Evolutionary conservation across 2,888 invertebrate genomes (phyloP), one percentile per base, ranked within the genome.

Genomic region (Rhaphigaster nebulosa): DNA sequence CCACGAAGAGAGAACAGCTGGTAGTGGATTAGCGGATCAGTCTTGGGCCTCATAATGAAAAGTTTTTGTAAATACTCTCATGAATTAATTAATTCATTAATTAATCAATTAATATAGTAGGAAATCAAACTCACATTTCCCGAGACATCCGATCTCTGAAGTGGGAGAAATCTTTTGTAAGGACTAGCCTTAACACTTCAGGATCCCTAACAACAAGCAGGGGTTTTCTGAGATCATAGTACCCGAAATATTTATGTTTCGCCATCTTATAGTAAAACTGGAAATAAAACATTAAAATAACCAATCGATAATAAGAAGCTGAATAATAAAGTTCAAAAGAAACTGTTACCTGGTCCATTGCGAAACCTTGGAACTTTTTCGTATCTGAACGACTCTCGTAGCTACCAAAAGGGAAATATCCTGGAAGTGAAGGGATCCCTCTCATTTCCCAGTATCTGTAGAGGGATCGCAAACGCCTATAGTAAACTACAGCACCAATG

Each of bases 381-480:
- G 38, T 34, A 12, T 84, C 38, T 20, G n/a, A 34, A 8, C 56
- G 29, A 12, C 34, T 87, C 91, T 95, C 95, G 23, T 76, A 76
- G 45, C 84, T 84, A 15, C 84, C 84, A n/a, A 12, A 45, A 50
- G 84, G 84, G 13, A 84, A 26, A 15, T 1, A 50, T 45, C 45
- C 84, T 45, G 84, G 84, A 2, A 45, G 4, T 26, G 45, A 84
- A 41, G 84, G 84, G 0, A 84, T 18, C 4, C 45, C 41, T 45
- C 84, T 84, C n/a, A n/a, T 84, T n/a, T 84, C 84, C 84, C 84
- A 84, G 15, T 84, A 15, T 5, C n/a, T 84, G n/a, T 45, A 84
- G 20, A 45, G 0, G 1, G 84, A n/a, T 41, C 23, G n/a, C 80
- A 4, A 80, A 23, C 29, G 41, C 80, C 3, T 80, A 10, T 23